Base-by-base conservation (phyloP, 2,888 invertebrate genomes). In the Ypsolopha sequella region DNA sequence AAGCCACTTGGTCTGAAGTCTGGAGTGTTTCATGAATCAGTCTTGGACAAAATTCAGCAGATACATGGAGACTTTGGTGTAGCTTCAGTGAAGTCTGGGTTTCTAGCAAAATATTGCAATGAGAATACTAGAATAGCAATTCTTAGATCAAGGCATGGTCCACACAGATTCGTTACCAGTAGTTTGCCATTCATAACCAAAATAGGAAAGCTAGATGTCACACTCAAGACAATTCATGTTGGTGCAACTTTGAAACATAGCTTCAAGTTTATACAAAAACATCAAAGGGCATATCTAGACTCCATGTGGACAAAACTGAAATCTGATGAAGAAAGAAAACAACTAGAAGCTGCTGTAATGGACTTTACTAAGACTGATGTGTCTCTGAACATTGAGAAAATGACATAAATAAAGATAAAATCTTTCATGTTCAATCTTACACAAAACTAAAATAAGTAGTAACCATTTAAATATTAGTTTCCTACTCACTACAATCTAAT, bases 201-300 rank as follows among this genome's bases (percentile, higher is more conserved):
- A 63, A 80, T 95, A 43, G 91, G 90, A 8, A 89, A 89, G 34
- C 82, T 89, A 55, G 76, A 81, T 49, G 91, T 92, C 0, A 84
- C 77, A 51, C 70, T 93, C 33, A 88, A 88, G 50, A 92, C 91
- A 13, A 70, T 95, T 6, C 93, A 94, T 70, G 87, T 90, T 1
- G 94, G 94, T 24, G 95, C 94, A 3, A 93, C 95, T 11, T 85
- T 95, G 51, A 92, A 91, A 73, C 93, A 95, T 57, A 93, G 94
- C 73, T 94, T 92, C 65, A 89, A 89, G 59, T 93, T 91, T 65
- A 89, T 95, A 52, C 86, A 91, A 64, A 89, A 86, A 54, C 89
- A 92, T 70, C 94, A 94, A 62, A 87, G 89, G 61, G 76, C 81
- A 50, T 91, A 89, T 65, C 80, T 93, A 52, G 90, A 93, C 64